Conservation (phyloP, 2,797 vertebrate species). For the Allobates femoralis region DNA sequence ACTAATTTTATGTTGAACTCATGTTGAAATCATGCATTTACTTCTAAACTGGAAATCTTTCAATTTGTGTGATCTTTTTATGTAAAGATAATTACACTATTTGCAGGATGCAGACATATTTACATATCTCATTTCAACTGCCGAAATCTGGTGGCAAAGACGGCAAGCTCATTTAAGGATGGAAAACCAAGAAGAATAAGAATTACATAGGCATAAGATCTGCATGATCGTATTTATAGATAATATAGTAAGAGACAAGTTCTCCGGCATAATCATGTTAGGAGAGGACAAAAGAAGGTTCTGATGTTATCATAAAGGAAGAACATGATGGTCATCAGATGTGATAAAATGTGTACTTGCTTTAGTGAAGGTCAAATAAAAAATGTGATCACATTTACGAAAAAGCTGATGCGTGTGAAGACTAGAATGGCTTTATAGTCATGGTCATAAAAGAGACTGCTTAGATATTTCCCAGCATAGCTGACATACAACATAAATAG, state of each 20-base stretch:
- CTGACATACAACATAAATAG: conserved; percentile 43
- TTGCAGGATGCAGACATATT: not conserved
- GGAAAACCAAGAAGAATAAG: not conserved
- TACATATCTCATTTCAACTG: not conserved
- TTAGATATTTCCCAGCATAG: conserved; percentile 57
- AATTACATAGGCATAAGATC: not conserved
- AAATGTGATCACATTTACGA: conserved; percentile 58
- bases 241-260: not conserved
- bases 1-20: no score
- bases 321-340: conserved; percentile 42
- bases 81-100: not conserved
- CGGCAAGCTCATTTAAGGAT: not conserved
- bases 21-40: not conserved
- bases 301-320: conserved; percentile 40
- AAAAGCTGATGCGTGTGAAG: conserved; percentile 60
- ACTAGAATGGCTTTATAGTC: conserved; percentile 59
- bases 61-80: not conserved
- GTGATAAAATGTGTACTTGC: conserved; percentile 53
- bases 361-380: conserved; percentile 57
- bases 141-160: not conserved
- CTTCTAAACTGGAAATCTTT: not conserved
- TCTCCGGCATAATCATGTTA: not conserved
- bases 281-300: conserved; percentile 34
- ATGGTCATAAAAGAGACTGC: conserved; percentile 54
- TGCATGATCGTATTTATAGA: conserved; percentile 15